Evolutionary conservation across 2,113 vertebrate species (phyloP).

Genomic region (Halichoerus grypus): DNA sequence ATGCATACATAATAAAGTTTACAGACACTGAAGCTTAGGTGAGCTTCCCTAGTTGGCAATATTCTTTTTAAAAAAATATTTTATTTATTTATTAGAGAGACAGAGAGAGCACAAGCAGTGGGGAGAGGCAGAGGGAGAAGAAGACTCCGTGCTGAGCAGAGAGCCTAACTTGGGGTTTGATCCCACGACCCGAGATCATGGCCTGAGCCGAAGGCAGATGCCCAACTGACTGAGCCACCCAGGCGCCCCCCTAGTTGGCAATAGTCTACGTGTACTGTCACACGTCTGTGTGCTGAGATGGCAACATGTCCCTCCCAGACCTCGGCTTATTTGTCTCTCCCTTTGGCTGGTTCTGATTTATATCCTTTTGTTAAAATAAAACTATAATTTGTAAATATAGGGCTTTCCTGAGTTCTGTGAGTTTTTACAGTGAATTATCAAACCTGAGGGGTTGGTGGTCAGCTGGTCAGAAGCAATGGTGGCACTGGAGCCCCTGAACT

Average conservation of each 20-base stretch:
- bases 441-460: not conserved
- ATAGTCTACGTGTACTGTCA: not conserved
- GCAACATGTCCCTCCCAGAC: not conserved
- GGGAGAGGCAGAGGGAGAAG: too few relatives aligned
- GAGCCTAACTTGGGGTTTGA: too few relatives aligned
- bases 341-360: not conserved
- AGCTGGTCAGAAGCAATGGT: not conserved
- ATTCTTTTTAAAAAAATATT: not conserved
- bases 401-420: not conserved
- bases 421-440: not conserved
- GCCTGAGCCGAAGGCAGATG: too few relatives aligned
- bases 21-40: not conserved
- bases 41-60: not conserved
- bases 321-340: not conserved
- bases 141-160: too few relatives aligned
- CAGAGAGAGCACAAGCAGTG: too few relatives aligned
- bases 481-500: not conserved
- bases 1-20: not conserved
- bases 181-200: too few relatives aligned
- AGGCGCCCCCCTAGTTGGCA: not conserved
- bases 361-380: not conserved
- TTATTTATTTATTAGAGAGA: too few relatives aligned
- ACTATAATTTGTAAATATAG: not conserved
- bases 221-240: too few relatives aligned
- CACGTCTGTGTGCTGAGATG: not conserved